Conservation (phyloP, 2,113 vertebrate genomes). For the Anser cygnoides region DNA sequence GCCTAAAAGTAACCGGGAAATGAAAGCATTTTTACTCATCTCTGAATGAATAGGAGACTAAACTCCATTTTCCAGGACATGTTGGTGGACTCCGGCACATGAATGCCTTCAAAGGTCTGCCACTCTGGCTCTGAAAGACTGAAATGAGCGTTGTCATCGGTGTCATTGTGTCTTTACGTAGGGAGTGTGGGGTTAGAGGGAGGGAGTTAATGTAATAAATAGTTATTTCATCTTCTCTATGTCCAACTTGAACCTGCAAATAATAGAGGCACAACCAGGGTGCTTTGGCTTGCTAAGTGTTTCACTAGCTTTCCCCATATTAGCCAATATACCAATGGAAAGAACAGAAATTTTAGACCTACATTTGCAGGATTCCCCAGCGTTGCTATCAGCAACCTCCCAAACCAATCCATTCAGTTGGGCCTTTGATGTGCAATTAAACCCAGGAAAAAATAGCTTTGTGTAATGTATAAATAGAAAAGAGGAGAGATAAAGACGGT, state of each 20-base stretch:
- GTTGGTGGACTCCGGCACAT: background rate
- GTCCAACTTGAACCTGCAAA: background rate
- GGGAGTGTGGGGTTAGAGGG: background rate
- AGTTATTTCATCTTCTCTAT: background rate
- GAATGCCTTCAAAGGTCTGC: background rate
- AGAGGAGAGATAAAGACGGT: constrained; percentile 25
- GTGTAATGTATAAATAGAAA: constrained; percentile 49
- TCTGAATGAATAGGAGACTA: background rate
- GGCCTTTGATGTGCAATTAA: constrained; percentile 56
- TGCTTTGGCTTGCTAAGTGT: background rate
- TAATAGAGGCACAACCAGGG: background rate
- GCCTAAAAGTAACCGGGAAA: background rate
- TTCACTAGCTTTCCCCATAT: background rate
- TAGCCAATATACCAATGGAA: background rate
- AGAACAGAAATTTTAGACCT: constrained; percentile 29
- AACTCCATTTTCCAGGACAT: background rate
- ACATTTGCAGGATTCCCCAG: constrained; percentile 27
- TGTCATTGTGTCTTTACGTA: background rate
- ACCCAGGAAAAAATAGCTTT: constrained; percentile 42
- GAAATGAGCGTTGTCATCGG: background rate
- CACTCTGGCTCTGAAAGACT: background rate
- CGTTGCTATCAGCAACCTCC: constrained; percentile 16
- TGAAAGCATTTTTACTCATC: background rate
- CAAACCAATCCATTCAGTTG: background rate
- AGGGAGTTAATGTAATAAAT: background rate